Percentiles rank a stretch among this genome's conserved stretches.
These are phyloP conservation scores for Xerus inauris DNA, from an alignment of 2,113 vertebrate species.

Conservation along the genomic window DNA sequence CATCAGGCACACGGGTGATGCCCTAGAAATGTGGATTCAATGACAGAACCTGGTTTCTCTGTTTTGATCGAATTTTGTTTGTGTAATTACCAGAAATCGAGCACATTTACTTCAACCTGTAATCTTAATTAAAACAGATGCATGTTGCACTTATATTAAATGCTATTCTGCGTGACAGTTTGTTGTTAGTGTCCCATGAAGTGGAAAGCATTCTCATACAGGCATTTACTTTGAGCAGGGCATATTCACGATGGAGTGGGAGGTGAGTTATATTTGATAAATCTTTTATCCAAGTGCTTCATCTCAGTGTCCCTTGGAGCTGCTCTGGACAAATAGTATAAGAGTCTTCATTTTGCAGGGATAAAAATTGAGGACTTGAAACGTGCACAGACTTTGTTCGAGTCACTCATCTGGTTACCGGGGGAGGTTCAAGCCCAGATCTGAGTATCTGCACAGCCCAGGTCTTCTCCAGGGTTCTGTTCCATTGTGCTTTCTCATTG, in stretches of 20 bases:
- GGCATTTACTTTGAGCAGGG: background rate
- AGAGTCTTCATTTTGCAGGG: background rate
- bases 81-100: background rate
- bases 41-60: background rate
- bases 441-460: background rate
- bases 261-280: background rate
- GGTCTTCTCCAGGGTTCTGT: background rate
- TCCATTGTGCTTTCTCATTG: background rate
- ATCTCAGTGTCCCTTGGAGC: background rate
- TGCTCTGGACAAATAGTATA: background rate
- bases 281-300: background rate
- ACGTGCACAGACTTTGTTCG: background rate
- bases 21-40: background rate
- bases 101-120: background rate
- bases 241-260: background rate
- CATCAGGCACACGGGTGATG: fast-evolving
- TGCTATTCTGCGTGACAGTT: background rate
- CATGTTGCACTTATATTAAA: background rate
- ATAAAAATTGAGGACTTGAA: background rate
- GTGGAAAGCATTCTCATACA: background rate
- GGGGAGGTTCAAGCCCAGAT: background rate
- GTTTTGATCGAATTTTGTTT: background rate
- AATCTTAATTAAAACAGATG: background rate
- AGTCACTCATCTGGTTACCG: background rate
- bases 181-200: background rate